Conservation (phyloP, 2,113 vertebrate species). For the Onychorhynchus coronatus region DNA sequence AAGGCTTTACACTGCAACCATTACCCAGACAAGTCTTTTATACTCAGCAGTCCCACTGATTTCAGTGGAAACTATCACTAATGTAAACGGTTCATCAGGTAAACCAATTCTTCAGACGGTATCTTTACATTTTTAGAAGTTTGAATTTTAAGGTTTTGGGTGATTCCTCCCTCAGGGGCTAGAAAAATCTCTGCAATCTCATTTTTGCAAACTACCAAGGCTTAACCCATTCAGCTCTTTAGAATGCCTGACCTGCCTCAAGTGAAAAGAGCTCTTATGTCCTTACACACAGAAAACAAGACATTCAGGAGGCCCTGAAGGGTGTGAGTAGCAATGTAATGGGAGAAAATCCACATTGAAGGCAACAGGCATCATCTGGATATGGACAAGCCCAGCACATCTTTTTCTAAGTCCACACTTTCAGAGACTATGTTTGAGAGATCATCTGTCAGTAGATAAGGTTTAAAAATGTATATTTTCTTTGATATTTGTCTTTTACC, state of each 20-base stretch:
- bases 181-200: background rate
- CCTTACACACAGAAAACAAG: background rate
- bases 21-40: background rate
- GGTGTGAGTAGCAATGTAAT: background rate
- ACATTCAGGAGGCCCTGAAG: background rate
- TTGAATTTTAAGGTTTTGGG: background rate
- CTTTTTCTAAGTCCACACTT: background rate
- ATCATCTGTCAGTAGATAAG: background rate
- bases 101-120: background rate
- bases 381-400: background rate
- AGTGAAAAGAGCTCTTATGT: background rate
- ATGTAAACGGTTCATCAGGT: background rate
- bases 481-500: background rate
- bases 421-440: background rate
- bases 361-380: background rate
- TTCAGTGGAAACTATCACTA: background rate
- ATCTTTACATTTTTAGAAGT: background rate
- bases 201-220: background rate
- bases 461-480: background rate
- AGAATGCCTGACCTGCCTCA: conserved; percentile 58
- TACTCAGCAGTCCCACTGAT: background rate
- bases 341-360: background rate
- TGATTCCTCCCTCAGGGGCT: background rate
- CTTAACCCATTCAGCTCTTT: conserved; percentile 36
- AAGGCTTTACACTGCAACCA: background rate